These are phyloP conservation scores for Eurois occulta DNA, from an alignment of 2,888 invertebrate species.

Conservation along the genomic window DNA sequence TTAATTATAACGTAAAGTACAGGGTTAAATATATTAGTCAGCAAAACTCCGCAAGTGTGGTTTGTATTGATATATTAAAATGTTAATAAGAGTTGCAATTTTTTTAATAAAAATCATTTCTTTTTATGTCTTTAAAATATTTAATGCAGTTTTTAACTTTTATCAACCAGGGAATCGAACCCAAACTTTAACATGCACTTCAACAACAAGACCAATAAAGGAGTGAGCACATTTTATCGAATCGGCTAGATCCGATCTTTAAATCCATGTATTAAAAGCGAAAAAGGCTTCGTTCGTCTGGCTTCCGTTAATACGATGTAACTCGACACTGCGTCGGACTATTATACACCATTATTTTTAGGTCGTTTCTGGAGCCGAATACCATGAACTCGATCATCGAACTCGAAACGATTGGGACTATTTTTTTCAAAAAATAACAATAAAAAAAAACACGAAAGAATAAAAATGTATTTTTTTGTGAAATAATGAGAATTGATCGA, in stretches of 20 bases:
- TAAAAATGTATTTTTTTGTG: too few relatives aligned
- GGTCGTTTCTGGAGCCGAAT: too few relatives aligned
- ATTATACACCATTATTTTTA: too few relatives aligned
- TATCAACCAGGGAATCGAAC: neutral
- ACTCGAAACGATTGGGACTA: too few relatives aligned
- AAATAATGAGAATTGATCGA: too few relatives aligned
- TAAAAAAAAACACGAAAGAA: too few relatives aligned
- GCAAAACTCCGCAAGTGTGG: neutral
- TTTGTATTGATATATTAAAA: neutral
- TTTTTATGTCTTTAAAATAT: neutral
- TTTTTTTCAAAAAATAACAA: too few relatives aligned
- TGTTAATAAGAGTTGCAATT: neutral
- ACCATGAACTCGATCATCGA: too few relatives aligned
- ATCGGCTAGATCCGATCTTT: neutral
- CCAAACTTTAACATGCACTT: neutral
- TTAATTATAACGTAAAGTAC: neutral
- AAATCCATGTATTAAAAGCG: neutral
- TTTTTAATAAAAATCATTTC: too few relatives aligned
- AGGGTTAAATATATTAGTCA: neutral
- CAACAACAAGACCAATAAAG: neutral
- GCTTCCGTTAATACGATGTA: too few relatives aligned
- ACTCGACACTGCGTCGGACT: too few relatives aligned
- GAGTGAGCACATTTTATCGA: neutral
- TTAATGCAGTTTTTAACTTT: neutral
- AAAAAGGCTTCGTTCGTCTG: neutral